Percentiles rank a stretch among this genome's conserved stretches.
Conservation (phyloP, 2,797 vertebrate species). For the Glyptemys insculpta region DNA sequence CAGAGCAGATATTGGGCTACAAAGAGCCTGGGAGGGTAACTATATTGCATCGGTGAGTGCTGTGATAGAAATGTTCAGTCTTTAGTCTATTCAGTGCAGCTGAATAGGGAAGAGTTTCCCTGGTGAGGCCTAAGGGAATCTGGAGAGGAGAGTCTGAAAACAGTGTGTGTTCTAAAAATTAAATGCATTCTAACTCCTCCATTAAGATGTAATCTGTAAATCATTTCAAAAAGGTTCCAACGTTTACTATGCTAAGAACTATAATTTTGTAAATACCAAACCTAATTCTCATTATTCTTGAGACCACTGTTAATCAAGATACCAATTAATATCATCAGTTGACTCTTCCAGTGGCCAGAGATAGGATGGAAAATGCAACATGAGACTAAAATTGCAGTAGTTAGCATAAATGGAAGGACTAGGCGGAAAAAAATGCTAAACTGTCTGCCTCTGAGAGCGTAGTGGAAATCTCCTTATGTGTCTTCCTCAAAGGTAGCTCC, state of each 20-base stretch:
- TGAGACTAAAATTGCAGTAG: not conserved
- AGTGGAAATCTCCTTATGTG: not conserved
- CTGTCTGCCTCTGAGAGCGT: not conserved
- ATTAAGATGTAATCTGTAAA: not conserved
- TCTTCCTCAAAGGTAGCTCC: not conserved
- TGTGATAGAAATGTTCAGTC: not conserved
- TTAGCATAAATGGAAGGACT: not conserved
- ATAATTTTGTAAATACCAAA: not conserved
- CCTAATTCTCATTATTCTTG: not conserved
- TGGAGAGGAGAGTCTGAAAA: rapidly evolving
- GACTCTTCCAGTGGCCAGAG: not conserved
- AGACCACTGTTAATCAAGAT: not conserved
- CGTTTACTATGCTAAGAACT: not conserved
- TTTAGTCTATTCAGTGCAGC: not conserved
- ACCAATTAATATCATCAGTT: not conserved
- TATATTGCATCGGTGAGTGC: slow-evolving; percentile 88
- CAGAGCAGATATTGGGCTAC: slow-evolving; percentile 91
- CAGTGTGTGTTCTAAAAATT: not conserved
- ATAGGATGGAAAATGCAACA: not conserved
- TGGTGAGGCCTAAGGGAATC: rapidly evolving
- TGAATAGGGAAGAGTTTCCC: not conserved
- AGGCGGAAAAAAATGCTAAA: not conserved
- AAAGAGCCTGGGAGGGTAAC: slow-evolving; percentile 94
- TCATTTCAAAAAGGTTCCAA: not conserved
- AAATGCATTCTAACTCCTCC: not conserved